Conservation (phyloP, 2,888 invertebrate species). For the Xanthorhoe spadicearia region DNA sequence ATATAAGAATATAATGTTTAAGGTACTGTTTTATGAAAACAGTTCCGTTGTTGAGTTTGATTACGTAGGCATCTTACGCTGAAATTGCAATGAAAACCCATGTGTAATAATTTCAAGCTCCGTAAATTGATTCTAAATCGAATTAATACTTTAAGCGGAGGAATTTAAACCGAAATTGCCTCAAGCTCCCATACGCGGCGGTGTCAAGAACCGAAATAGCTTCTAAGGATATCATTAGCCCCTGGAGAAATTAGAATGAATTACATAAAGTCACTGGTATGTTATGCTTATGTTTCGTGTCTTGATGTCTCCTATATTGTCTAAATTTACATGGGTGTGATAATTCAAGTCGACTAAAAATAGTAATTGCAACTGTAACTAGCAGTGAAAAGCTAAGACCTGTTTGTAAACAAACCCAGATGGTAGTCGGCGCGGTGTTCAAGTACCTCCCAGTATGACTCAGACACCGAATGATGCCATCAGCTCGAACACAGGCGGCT, state of each 20-base stretch:
- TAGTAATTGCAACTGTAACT: conserved; percentile 26
- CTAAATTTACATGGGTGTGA: background rate
- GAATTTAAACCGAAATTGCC: conserved; percentile 49
- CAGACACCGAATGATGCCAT: conserved; percentile 68
- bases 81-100: conserved; percentile 2
- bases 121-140: conserved; percentile 45
- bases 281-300: conserved; percentile 44
- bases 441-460: conserved; percentile 55
- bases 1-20: background rate
- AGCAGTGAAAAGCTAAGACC: conserved; percentile 30
- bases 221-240: conserved; percentile 73
- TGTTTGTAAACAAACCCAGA: conserved; percentile 70
- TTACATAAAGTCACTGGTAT: conserved; percentile 58
- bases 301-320: conserved; percentile 18
- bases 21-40: too few relatives aligned
- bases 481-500: conserved; percentile 52
- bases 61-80: background rate
- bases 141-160: conserved; percentile 49
- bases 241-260: conserved; percentile 77
- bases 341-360: conserved; percentile 11
- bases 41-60: too few relatives aligned
- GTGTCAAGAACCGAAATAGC: conserved; percentile 64
- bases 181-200: conserved; percentile 50
- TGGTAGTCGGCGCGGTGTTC: conserved; percentile 48
- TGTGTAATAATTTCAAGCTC: conserved; percentile 10